Conservation (phyloP, 2,113 vertebrate species). For the Myiozetetes cayanensis region DNA sequence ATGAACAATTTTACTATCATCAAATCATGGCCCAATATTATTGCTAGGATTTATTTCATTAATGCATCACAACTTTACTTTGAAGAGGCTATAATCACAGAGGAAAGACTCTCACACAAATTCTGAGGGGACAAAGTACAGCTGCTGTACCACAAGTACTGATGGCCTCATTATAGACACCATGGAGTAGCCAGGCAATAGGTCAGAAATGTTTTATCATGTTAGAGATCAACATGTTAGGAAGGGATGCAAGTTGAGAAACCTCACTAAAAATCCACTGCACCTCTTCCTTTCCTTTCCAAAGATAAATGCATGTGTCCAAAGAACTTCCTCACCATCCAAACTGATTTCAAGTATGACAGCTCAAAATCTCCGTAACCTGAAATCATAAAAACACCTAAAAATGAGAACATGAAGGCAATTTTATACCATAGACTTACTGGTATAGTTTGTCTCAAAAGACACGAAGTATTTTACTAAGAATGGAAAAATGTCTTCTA, state of each 20-base stretch:
- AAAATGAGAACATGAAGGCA: not conserved
- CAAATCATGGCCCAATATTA: not conserved
- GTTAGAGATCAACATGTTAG: not conserved
- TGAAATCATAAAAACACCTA: slow-evolving; percentile 10
- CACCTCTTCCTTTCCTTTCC: not conserved
- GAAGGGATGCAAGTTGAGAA: not conserved
- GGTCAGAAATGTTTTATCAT: not conserved
- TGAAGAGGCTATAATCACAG: not conserved
- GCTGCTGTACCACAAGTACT: not conserved
- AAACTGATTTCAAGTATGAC: not conserved
- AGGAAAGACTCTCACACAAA: not conserved
- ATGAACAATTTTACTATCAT: not conserved
- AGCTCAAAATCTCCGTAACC: not conserved
- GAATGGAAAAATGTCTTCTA: not conserved
- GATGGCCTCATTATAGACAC: not conserved
- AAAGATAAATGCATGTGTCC: not conserved
- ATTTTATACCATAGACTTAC: not conserved
- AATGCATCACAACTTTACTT: not conserved
- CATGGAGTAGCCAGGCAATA: not conserved
- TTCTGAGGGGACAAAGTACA: not conserved
- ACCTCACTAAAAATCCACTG: not conserved
- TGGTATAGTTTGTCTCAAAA: not conserved
- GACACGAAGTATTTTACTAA: not conserved
- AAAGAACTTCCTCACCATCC: not conserved
- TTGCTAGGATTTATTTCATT: not conserved